These are phyloP conservation scores for Subacronicta megacephala DNA, from an alignment of 2,888 invertebrate genomes.

Conservation along the genomic window DNA sequence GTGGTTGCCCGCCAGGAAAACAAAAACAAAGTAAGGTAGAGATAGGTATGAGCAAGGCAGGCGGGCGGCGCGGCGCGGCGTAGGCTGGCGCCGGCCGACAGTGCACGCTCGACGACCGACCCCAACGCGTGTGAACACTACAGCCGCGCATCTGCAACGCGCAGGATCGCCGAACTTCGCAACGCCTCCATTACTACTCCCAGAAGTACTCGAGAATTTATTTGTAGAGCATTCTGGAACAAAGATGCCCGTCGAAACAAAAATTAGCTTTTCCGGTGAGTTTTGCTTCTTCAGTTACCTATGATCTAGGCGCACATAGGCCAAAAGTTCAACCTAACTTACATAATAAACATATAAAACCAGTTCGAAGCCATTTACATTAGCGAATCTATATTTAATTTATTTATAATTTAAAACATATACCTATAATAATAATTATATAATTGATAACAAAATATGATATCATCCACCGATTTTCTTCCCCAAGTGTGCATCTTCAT, in stretches of 20 bases:
- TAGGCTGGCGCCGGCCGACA: conserved; percentile 67
- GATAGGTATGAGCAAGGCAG: conserved; percentile 71
- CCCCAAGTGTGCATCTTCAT: conserved; percentile 6
- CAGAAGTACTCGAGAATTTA: conserved; percentile 38
- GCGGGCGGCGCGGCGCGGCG: conserved; percentile 64
- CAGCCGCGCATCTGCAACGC: conserved; percentile 69
- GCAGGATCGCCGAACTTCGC: conserved; percentile 61
- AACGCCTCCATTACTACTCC: conserved; percentile 35
- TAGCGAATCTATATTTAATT: conserved; percentile 9
- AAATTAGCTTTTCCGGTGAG: conserved; percentile 88
- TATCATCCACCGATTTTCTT: conserved; percentile 31
- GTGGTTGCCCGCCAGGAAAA: conserved; percentile 64
- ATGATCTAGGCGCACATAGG: conserved; percentile 13
- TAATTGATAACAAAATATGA: conserved; percentile 28
- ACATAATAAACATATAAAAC: conserved; percentile 27
- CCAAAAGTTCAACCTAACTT: conserved; percentile 35
- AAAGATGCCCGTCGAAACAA: conserved; percentile 86
- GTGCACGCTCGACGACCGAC: conserved; percentile 78
- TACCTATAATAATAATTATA: too few relatives aligned
- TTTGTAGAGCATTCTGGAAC: conserved; percentile 29
- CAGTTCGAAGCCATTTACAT: conserved; percentile 8
- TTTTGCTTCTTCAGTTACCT: conserved; percentile 54
- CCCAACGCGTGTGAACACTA: conserved; percentile 73
- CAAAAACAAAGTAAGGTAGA: conserved; percentile 65
- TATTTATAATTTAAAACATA: conserved; percentile 1